These are phyloP conservation scores for Chromobotia macracanthus DNA, from an alignment of 2,797 vertebrate species.

Conservation along the genomic window DNA sequence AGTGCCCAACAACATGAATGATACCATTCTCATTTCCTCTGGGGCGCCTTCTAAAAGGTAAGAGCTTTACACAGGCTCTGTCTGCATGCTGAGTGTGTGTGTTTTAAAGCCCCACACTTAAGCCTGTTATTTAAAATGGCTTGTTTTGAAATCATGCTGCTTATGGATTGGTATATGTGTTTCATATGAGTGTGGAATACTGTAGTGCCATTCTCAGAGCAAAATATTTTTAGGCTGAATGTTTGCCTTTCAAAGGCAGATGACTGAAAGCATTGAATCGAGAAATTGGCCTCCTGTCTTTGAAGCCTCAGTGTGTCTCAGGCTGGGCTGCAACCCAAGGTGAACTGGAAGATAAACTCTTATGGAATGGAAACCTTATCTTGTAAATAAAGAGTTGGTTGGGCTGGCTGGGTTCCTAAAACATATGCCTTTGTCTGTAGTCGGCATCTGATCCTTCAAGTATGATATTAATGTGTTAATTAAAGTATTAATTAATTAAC, in stretches of 20 bases:
- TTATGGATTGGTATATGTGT: background rate
- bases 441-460: background rate
- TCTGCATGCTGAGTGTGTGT: constrained; percentile 51
- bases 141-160: constrained; percentile 39
- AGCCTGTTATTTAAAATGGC: constrained; percentile 48
- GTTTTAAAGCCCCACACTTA: constrained; percentile 43
- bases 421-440: constrained; percentile 9
- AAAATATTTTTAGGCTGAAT: constrained; percentile 27
- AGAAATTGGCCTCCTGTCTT: constrained; percentile 52
- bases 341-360: constrained; percentile 69
- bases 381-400: constrained; percentile 58
- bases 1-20: constrained; percentile 86
- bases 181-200: constrained; percentile 23
- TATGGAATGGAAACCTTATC: constrained; percentile 65
- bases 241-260: constrained; percentile 44
- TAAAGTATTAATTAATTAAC: no score
- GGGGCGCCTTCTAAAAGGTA: constrained; percentile 93
- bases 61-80: constrained; percentile 53
- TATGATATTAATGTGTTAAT: background rate
- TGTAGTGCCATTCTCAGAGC: constrained; percentile 3
- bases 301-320: constrained; percentile 23
- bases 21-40: constrained; percentile 87
- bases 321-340: constrained; percentile 45
- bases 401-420: constrained; percentile 11
- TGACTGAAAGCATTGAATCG: constrained; percentile 47